phyloP scores from a whole-genome alignment of 30 jellyfish, hydroid and myxozoan species.

The Aurelia sp. region DNA sequence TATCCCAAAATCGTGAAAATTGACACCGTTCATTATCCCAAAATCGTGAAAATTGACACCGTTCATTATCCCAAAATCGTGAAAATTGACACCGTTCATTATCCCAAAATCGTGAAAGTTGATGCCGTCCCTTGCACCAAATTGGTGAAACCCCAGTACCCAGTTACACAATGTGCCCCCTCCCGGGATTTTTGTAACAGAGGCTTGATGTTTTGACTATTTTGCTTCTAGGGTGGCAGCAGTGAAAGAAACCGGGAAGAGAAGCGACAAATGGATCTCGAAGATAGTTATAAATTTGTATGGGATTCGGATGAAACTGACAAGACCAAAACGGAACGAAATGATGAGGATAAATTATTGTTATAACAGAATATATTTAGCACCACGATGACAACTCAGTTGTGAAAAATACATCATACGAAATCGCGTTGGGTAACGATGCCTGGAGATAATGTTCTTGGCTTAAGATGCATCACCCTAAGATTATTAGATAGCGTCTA shows the following conservation, averaged over 20 bases:
- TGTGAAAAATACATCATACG: no score
- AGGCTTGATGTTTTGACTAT: neutral
- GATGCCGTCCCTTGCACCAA: neutral
- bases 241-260: constrained; percentile 74
- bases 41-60: no score
- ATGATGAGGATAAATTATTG: constrained; percentile 4
- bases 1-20: no score
- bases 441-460: no score
- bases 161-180: neutral
- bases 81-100: no score
- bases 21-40: no score
- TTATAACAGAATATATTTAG: neutral
- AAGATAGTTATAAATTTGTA: constrained; percentile 82
- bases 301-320: constrained; percentile 49
- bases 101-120: no score
- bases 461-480: no score
- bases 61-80: no score
- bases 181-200: neutral
- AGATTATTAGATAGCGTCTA: no score
- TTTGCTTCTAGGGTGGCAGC: constrained; percentile 80
- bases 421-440: no score
- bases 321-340: constrained; percentile 10
- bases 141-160: no score
- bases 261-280: constrained; percentile 59
- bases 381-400: neutral